Conservation (phyloP, 2,888 invertebrate genomes). For the Parasteatoda lunata region DNA sequence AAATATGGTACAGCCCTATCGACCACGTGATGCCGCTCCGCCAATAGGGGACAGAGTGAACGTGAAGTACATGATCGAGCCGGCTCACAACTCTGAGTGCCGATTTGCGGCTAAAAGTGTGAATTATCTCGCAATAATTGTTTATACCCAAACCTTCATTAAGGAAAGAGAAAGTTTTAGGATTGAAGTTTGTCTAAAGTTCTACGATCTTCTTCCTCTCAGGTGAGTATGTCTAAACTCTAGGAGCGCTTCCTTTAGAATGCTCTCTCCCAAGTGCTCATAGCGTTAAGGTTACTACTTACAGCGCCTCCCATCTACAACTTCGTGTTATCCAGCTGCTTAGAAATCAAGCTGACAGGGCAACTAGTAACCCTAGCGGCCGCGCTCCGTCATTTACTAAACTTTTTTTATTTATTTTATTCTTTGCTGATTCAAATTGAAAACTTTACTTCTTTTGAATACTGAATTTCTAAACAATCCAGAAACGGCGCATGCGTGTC, state of each 20-base stretch:
- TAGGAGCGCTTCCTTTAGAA: slow-evolving; percentile 61
- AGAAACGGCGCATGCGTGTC: neutral
- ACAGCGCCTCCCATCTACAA: slow-evolving; percentile 59
- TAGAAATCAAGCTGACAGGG: slow-evolving; percentile 39
- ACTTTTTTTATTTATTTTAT: slow-evolving; percentile 8
- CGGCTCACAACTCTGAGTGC: slow-evolving; percentile 34
- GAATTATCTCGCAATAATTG: slow-evolving; percentile 59
- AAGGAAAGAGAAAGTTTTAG: slow-evolving; percentile 11
- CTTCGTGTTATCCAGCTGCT: slow-evolving; percentile 50
- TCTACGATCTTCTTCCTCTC: too few relatives aligned
- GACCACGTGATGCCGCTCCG: slow-evolving; percentile 70
- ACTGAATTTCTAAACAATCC: neutral
- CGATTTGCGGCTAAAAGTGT: slow-evolving; percentile 63
- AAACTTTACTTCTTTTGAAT: neutral
- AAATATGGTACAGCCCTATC: slow-evolving; percentile 71
- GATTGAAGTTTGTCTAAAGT: neutral
- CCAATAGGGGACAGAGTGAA: slow-evolving; percentile 70
- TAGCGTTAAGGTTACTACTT: slow-evolving; percentile 50
- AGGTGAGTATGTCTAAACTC: slow-evolving; percentile 57
- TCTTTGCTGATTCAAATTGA: neutral
- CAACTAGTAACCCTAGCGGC: slow-evolving; percentile 54
- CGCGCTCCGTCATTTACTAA: slow-evolving; percentile 17
- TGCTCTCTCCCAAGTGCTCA: slow-evolving; percentile 42
- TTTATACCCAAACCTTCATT: slow-evolving; percentile 28
- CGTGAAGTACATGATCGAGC: slow-evolving; percentile 71